phyloP scores from a whole-genome alignment of 2,797 vertebrate genomes.

The Coluber constrictor region DNA sequence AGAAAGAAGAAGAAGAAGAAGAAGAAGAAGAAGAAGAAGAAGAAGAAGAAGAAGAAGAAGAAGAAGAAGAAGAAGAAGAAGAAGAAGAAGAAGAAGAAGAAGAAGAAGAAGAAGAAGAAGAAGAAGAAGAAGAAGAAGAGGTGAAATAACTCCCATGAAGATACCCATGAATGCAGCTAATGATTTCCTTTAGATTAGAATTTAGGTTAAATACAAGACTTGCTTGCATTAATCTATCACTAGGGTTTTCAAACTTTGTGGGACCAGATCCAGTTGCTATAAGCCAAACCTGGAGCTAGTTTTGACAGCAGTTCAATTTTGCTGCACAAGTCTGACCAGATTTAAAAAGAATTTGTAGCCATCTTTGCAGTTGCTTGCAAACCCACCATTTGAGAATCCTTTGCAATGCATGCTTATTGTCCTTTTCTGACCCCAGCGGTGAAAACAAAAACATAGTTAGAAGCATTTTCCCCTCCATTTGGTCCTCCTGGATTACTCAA shows the following conservation, averaged over 20 bases:
- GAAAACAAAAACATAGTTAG: background rate
- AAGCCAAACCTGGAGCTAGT: background rate
- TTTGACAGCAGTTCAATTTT: background rate
- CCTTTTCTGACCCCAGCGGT: background rate
- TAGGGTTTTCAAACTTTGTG: background rate
- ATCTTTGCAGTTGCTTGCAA: background rate
- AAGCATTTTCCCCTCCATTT: conserved; percentile 5
- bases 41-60: too few species aligned
- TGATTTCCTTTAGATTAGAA: background rate
- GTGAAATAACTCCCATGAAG: background rate
- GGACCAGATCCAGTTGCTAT: background rate
- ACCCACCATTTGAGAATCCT: background rate
- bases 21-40: accelerated
- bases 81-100: too few species aligned
- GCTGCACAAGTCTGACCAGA: background rate
- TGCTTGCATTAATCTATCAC: background rate
- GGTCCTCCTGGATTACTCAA: background rate
- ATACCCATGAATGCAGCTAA: background rate
- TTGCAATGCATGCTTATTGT: background rate
- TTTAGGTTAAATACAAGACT: background rate
- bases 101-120: too few species aligned
- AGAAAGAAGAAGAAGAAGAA: too few species aligned
- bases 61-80: too few species aligned
- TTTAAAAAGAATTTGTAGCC: background rate
- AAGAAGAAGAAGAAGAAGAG: background rate